These are phyloP conservation scores for Xylocampa areola DNA, from an alignment of 2,888 invertebrate species.

Conservation along the genomic window DNA sequence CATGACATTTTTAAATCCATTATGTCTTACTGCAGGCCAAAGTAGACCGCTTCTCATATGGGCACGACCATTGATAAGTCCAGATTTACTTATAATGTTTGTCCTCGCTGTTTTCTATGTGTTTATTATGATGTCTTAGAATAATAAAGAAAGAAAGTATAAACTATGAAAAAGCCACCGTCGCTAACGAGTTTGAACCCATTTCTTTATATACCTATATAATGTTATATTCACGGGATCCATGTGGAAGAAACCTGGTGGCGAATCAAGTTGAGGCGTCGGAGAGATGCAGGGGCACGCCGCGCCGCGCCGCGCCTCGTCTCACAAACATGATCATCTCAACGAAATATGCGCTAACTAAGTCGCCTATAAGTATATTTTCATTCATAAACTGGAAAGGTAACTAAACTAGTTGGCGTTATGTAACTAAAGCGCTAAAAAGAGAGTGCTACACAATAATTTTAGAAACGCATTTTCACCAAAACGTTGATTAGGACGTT, in stretches of 20 bases:
- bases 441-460: too few species aligned
- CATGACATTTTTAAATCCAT: too few species aligned
- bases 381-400: slow-evolving; percentile 62
- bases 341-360: slow-evolving; percentile 49
- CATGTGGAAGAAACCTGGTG: slow-evolving; percentile 14
- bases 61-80: too few species aligned
- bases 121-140: too few species aligned
- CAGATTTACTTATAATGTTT: too few species aligned
- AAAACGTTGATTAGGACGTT: slow-evolving; percentile 22
- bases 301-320: slow-evolving; percentile 14
- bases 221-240: slow-evolving; percentile 6
- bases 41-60: too few species aligned
- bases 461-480: slow-evolving; percentile 59
- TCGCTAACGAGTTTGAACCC: too few species aligned
- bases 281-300: slow-evolving; percentile 42
- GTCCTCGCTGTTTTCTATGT: too few species aligned
- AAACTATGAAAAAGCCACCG: too few species aligned
- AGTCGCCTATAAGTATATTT: slow-evolving; percentile 65
- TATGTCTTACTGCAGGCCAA: too few species aligned
- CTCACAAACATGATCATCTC: slow-evolving; percentile 50
- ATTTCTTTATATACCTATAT: background rate
- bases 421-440: slow-evolving; percentile 56
- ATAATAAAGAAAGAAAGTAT: too few species aligned
- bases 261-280: slow-evolving; percentile 42
- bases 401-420: slow-evolving; percentile 68